These are phyloP conservation scores for Tragelaphus scriptus DNA, from an alignment of 2,113 vertebrate genomes.

Conservation along the genomic window DNA sequence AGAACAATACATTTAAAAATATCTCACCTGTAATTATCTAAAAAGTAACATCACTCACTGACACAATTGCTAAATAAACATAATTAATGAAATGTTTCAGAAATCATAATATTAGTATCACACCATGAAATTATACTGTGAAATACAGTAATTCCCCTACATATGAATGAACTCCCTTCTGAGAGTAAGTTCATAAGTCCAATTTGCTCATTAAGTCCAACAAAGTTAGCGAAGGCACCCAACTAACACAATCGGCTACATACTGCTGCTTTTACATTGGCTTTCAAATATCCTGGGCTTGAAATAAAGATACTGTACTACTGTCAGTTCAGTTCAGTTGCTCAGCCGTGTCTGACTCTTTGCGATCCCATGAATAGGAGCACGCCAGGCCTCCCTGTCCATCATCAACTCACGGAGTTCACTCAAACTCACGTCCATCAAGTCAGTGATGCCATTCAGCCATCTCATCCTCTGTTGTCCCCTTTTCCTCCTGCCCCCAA, in stretches of 20 bases:
- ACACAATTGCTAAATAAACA: background rate
- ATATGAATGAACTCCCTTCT: background rate
- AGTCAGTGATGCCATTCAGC: no score
- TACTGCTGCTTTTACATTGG: background rate
- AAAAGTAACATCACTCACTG: background rate
- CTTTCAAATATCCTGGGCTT: background rate
- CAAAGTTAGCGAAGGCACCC: background rate
- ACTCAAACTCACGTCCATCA: no score
- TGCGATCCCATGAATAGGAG: no score
- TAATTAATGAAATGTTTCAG: background rate
- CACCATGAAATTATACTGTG: background rate
- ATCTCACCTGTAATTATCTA: background rate
- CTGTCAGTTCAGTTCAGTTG: no score
- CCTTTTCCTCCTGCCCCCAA: no score
- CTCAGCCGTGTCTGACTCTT: no score
- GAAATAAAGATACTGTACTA: background rate
- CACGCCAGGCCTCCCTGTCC: no score
- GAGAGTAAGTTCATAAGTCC: background rate
- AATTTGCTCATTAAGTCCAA: background rate
- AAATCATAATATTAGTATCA: background rate
- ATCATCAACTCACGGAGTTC: no score
- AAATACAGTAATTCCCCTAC: background rate
- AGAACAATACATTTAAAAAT: background rate
- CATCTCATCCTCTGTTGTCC: no score
- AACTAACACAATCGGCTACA: background rate